Base-by-base conservation (phyloP, 2,797 vertebrate species). In the Enteromius unitaeniatus region DNA sequence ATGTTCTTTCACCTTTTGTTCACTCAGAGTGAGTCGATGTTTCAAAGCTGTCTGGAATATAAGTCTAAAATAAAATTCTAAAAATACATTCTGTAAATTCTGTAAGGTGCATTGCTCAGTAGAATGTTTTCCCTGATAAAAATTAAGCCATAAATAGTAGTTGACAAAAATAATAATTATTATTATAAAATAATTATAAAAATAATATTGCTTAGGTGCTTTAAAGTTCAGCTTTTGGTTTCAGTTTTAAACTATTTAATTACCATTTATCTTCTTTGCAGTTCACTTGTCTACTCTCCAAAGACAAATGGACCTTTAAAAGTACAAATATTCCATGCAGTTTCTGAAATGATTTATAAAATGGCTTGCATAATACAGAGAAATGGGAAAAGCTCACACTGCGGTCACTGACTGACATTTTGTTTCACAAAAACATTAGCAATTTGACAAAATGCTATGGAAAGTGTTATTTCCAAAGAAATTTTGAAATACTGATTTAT, bases 1-100 rank as follows among this genome's bases (percentile, higher is more conserved):
- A 80, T 58, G 21, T 67, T 80, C 64, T 78, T 83, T 81, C 82
- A 82, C 69, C 79, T 80, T 85, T 78, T 85, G 26, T 73, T 84
- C 84, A 75, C 67, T 68, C 19, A 53, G 40, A 28, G 62, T 40
- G n/a, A 23, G 42, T 23, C 28, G 55, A 31, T 47, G 65, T 51
- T 60, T 68, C 23, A 69, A 8, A 11, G 15, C 6, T 60, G 74
- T 69, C 74, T 78, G 74, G 37, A 62, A 84, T 55, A 78, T 14
- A 21, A 68, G 40, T 68, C 21, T 70, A 58, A 70, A 78, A 62
- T 83, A 13, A 83, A 64, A 7, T 17, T n/a, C 21, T 40, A 17
- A 65, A 78, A 78, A 51, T 28, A 73, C 40, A 47, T 42, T 31
- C 15, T 31, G 62, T 53, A 65, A 31, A 42, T 42, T 42, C 40